These are phyloP conservation scores for Bugulina stolonifera DNA, from an alignment of 2,888 invertebrate species.

Conservation along the genomic window DNA sequence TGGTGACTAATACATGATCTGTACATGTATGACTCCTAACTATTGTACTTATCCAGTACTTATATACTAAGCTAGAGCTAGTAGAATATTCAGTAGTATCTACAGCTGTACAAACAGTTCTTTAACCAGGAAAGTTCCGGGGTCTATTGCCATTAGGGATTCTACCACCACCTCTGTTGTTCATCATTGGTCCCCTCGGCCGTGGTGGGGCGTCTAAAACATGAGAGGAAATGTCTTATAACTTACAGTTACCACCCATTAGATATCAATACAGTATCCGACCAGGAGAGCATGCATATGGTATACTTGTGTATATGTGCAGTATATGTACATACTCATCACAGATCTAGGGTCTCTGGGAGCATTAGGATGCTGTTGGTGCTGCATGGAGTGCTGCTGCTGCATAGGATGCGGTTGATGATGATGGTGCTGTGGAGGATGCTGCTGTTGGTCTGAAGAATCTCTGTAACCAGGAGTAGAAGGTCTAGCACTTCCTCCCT, in stretches of 20 bases:
- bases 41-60: no score
- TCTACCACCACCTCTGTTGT: neutral
- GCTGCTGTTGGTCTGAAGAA: neutral
- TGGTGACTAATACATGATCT: no score
- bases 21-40: no score
- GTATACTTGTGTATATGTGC: no score
- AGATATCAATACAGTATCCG: no score
- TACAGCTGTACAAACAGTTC: no score
- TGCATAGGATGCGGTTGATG: no score
- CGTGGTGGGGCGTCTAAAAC: neutral
- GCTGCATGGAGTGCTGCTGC: neutral
- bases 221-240: no score
- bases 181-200: neutral
- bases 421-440: neutral
- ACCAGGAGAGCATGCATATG: no score
- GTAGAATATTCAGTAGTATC: no score
- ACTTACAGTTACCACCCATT: no score
- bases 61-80: no score
- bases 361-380: neutral
- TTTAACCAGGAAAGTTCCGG: neutral
- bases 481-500: neutral
- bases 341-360: neutral
- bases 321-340: neutral
- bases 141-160: slow-evolving; percentile 22
- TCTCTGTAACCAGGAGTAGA: neutral